Conservation (phyloP, 1,140 invertebrate species). For the Arctopsyche grandis region DNA sequence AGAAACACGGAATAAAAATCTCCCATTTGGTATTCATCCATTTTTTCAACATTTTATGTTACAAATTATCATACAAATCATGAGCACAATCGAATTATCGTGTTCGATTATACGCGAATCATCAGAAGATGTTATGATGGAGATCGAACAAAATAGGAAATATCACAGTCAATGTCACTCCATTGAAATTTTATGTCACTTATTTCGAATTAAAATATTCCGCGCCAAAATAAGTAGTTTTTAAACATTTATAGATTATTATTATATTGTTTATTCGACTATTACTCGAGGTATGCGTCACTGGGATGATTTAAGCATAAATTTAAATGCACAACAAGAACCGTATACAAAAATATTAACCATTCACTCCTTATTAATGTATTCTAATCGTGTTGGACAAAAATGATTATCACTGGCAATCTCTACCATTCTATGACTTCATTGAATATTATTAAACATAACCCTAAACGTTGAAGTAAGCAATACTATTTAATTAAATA, state of each 20-base stretch:
- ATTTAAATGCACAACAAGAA: slow-evolving; percentile 10
- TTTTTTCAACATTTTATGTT: background rate
- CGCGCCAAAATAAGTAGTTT: background rate
- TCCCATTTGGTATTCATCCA: background rate
- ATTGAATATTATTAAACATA: no score
- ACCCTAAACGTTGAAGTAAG: no score
- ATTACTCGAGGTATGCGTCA: background rate
- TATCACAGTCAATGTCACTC: slow-evolving; percentile 12
- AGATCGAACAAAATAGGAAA: slow-evolving; percentile 10
- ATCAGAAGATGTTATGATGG: background rate
- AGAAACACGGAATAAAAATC: background rate
- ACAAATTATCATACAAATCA: slow-evolving; percentile 20
- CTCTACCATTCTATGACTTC: no score
- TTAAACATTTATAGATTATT: no score
- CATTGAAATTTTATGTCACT: slow-evolving; percentile 1
- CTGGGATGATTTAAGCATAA: background rate
- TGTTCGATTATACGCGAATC: slow-evolving; percentile 6
- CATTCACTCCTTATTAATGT: background rate
- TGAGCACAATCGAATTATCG: slow-evolving; percentile 24
- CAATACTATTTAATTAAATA: no score
- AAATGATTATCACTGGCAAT: background rate
- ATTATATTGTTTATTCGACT: background rate
- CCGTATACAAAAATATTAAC: slow-evolving; percentile 8
- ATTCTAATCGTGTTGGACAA: background rate
- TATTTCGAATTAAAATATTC: background rate